These are phyloP conservation scores for Protonemura montana DNA, from an alignment of 2,888 invertebrate species.

Conservation along the genomic window DNA sequence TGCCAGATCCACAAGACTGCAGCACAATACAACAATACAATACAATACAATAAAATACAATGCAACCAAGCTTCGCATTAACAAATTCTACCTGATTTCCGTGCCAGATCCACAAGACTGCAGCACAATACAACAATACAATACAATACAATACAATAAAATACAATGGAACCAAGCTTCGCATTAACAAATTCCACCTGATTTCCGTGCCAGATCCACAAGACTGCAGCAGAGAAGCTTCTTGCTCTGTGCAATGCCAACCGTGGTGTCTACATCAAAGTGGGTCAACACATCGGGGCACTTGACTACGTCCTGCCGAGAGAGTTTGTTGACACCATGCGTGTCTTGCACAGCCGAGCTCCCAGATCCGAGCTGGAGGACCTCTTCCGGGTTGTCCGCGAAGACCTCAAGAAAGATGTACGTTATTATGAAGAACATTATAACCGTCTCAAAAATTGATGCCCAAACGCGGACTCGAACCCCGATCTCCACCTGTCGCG, in stretches of 20 bases:
- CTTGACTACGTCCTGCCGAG: slow-evolving; percentile 91
- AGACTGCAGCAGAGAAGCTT: slow-evolving; percentile 83
- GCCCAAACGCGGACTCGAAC: too few relatives aligned
- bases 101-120: too few relatives aligned
- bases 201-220: slow-evolving; percentile 68
- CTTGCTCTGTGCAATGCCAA: slow-evolving; percentile 88
- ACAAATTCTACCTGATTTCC: too few relatives aligned
- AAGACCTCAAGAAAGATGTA: slow-evolving; percentile 86
- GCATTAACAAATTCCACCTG: not conserved
- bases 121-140: not conserved
- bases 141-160: too few relatives aligned
- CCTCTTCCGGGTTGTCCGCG: slow-evolving; percentile 82
- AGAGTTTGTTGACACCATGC: slow-evolving; percentile 93
- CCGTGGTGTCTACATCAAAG: slow-evolving; percentile 97
- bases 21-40: not conserved
- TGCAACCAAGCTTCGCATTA: too few relatives aligned
- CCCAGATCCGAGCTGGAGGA: slow-evolving; percentile 87
- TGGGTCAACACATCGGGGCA: slow-evolving; percentile 96
- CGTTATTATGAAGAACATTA: too few relatives aligned
- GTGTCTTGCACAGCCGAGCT: slow-evolving; percentile 90
- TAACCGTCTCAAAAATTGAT: too few relatives aligned
- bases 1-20: too few relatives aligned
- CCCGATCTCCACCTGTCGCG: too few relatives aligned
- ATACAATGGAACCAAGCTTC: not conserved
- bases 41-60: too few relatives aligned